phyloP scores from a whole-genome alignment of 2,888 invertebrate species.

The Leptogaster cylindrica region DNA sequence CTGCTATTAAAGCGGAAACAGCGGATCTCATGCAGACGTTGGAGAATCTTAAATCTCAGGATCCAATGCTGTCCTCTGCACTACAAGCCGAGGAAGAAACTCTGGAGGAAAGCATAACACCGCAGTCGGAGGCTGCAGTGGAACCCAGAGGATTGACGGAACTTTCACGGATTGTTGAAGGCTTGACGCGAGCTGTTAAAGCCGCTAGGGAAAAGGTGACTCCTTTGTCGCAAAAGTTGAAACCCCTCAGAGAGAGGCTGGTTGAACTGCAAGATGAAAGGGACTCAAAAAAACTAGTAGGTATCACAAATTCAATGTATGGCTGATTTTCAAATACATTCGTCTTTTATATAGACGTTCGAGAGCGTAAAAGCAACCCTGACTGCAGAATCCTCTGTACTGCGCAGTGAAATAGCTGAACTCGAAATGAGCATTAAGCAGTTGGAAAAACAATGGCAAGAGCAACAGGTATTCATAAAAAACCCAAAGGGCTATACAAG shows the following conservation, averaged over 20 bases:
- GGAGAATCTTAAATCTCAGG: conserved; percentile 72
- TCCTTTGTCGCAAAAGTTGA: conserved; percentile 48
- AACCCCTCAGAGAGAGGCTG: conserved; percentile 48
- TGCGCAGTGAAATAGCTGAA: conserved; percentile 47
- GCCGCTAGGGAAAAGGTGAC: conserved; percentile 47
- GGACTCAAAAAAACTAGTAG: conserved; percentile 47
- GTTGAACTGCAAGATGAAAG: conserved; percentile 48
- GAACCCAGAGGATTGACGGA: conserved; percentile 48
- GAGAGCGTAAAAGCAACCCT: conserved; percentile 47
- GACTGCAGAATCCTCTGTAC: conserved; percentile 46
- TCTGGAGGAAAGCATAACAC: conserved; percentile 3
- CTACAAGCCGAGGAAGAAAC: conserved; percentile 54
- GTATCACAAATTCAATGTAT: no score
- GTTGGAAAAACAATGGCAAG: conserved; percentile 48
- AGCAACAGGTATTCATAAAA: conserved; percentile 44
- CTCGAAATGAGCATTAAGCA: conserved; percentile 47
- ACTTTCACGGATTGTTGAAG: conserved; percentile 48
- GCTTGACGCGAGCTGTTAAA: conserved; percentile 47
- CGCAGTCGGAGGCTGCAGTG: conserved; percentile 45
- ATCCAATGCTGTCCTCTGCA: conserved; percentile 65
- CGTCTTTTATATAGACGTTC: conserved; percentile 46
- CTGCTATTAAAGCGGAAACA: conserved; percentile 75
- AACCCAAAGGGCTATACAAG: neutral
- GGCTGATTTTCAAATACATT: neutral
- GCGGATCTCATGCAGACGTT: conserved; percentile 78